Conservation (phyloP, 2,888 invertebrate species). For the Crossocerus cetratus region DNA sequence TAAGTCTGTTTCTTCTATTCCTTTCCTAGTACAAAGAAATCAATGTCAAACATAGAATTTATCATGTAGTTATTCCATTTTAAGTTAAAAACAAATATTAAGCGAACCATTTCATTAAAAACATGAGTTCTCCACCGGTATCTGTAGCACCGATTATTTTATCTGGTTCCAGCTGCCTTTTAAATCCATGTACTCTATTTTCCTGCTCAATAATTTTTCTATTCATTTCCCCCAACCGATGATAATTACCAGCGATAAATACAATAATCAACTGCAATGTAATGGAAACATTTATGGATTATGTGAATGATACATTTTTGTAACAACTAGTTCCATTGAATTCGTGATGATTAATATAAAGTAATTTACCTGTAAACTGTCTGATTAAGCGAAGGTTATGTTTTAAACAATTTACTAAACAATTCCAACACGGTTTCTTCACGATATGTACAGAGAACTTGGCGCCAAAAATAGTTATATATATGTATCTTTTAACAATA, state of each 20-base stretch:
- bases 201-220: constrained; percentile 76
- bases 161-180: constrained; percentile 87
- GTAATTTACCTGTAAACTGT: too few species aligned
- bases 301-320: background rate
- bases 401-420: too few species aligned
- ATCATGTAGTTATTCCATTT: background rate
- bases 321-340: background rate
- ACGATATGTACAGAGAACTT: too few species aligned
- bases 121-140: constrained; percentile 91
- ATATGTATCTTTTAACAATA: too few species aligned
- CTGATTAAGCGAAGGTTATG: too few species aligned
- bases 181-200: constrained; percentile 86
- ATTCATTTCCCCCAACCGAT: constrained; percentile 13
- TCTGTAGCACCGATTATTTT: constrained; percentile 94
- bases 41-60: background rate
- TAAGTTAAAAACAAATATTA: constrained; percentile 4
- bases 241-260: too few species aligned
- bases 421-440: too few species aligned
- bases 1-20: constrained; percentile 84
- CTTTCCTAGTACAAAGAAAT: constrained; percentile 77
- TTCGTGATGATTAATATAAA: too few species aligned
- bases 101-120: constrained; percentile 91
- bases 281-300: background rate
- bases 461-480: too few species aligned
- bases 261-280: too few species aligned